Percentiles rank a stretch among this genome's conserved stretches.
phyloP scores from a whole-genome alignment of 1,140 invertebrate species.

The Atta texana region DNA sequence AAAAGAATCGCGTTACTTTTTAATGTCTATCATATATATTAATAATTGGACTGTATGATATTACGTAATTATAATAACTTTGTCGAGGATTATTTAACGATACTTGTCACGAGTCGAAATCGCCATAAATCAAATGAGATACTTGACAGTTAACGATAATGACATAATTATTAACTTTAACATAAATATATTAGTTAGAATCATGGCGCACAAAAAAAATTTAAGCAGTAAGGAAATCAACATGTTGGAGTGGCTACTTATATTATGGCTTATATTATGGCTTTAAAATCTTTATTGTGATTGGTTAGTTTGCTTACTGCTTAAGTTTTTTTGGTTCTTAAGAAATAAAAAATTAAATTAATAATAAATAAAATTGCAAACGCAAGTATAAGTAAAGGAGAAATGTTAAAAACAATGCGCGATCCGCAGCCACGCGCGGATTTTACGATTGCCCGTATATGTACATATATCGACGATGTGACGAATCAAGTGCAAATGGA shows the following conservation, averaged over 20 bases:
- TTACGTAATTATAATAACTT: background rate
- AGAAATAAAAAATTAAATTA: background rate
- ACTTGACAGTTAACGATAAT: no score
- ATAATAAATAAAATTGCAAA: background rate
- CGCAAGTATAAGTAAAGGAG: background rate
- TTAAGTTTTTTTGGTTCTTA: no score
- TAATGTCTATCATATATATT: background rate
- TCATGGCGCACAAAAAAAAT: no score
- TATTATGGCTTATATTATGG: no score
- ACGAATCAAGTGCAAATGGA: slow-evolving; percentile 16
- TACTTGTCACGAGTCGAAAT: background rate
- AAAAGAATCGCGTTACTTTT: background rate
- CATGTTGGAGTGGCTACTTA: no score
- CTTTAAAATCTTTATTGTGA: no score
- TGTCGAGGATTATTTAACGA: background rate
- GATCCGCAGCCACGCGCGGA: background rate
- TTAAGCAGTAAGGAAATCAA: no score
- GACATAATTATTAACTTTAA: no score
- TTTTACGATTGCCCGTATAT: background rate
- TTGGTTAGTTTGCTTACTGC: no score
- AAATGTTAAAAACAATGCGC: background rate
- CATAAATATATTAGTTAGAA: background rate
- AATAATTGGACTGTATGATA: slow-evolving; percentile 4
- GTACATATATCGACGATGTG: slow-evolving; percentile 27
- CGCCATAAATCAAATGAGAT: background rate